Base-by-base conservation (phyloP, 2,888 invertebrate genomes). In the Hesperia comma region DNA sequence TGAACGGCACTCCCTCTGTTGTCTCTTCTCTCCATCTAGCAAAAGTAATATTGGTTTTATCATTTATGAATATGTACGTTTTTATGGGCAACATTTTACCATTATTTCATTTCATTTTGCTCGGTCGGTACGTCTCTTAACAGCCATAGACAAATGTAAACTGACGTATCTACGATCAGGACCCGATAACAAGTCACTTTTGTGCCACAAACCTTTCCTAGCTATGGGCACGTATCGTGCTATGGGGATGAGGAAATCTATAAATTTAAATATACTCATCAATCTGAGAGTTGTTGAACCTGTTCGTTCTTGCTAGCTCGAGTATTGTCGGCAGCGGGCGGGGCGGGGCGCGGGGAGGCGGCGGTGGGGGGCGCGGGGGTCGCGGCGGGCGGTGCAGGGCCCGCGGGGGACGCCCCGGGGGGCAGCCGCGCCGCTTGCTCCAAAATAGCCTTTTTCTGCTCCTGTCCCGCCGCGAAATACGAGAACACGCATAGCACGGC, bases 401-500 rank as follows among this genome's bases (percentile, higher is more conserved):
- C 70, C 68, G 62, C 67, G 63, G 72, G 26, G 60, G 68, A 71
- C 61, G 67, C 58, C 5, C 78, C 69, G 49, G 85, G 76, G 7
- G 92, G 89, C 37, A 90, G 82, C 32, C 90, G 85, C 69, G 92
- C 89, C 46, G 91, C 93, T 68, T 93, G 93, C 77, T 92, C 89
- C 67, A 92, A 75, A 17, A 93, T 92, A 2, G 86, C 85, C 77
- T 94, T 94, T 83, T 94, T 94, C 81, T 96, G 96, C 77, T 96
- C 96, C 74, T 96, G 95, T 0, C 98, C 98, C 67, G 99, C 99
- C 70, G 99, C 99, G 84, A 99, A 96, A 93, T 99, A 99, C 61
- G 99, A 99, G 93, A 99, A 99, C 75, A 99, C 98, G 94, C 99
- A 99, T 77, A 99, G 94, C 71, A 99, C 99, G 78, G 99, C 98